Conservation (phyloP, 2,888 invertebrate species). For the Heteromyza rotundicornis region DNA sequence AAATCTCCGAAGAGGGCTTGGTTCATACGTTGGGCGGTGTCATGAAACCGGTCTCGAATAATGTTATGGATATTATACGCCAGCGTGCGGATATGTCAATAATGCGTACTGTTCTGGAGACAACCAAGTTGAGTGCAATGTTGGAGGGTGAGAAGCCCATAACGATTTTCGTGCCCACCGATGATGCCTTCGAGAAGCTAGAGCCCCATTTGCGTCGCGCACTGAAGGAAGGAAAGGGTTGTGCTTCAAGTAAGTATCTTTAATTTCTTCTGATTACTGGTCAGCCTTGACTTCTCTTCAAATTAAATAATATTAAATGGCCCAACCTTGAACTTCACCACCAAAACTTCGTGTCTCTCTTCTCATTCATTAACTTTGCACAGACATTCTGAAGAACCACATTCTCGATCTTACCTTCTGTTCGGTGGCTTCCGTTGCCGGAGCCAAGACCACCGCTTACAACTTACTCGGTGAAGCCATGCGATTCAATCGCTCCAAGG, state of each 20-base stretch:
- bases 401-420: constrained; percentile 73
- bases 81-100: constrained; percentile 68
- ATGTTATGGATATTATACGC: constrained; percentile 67
- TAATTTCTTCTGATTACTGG: neutral
- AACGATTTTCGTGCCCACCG: constrained; percentile 72
- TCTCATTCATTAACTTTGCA: constrained; percentile 16
- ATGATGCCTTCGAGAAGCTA: constrained; percentile 71
- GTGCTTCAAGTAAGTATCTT: constrained; percentile 66
- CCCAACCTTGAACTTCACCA: no score
- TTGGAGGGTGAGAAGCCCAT: constrained; percentile 66
- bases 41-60: constrained; percentile 66
- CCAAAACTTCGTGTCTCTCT: neutral
- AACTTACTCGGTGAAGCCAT: constrained; percentile 60
- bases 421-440: constrained; percentile 67
- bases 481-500: constrained; percentile 62
- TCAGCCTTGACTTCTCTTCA: neutral
- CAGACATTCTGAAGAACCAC: constrained; percentile 73
- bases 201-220: constrained; percentile 65
- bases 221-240: constrained; percentile 67
- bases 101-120: constrained; percentile 66
- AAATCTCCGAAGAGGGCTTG: constrained; percentile 71
- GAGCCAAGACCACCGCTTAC: constrained; percentile 58
- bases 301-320: neutral
- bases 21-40: constrained; percentile 71
- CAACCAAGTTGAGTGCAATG: constrained; percentile 66